Evolutionary conservation across 1,140 invertebrate genomes (phyloP).

Genomic region (Solen grandis): DNA sequence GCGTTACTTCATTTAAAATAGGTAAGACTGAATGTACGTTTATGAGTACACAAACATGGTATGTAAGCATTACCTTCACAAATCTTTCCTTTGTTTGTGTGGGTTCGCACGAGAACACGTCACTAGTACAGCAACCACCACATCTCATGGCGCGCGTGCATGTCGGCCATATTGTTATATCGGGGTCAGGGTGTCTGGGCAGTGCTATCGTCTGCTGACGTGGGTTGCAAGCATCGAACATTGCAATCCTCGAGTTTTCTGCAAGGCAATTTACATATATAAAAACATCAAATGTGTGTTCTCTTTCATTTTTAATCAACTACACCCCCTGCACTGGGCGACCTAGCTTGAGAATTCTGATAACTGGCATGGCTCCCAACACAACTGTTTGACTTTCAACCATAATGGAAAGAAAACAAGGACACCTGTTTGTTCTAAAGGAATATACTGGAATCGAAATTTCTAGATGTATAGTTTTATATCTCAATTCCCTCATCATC

Average conservation of each 20-base stretch:
- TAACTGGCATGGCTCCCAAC: too few relatives aligned
- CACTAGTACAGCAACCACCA: conserved; percentile 50
- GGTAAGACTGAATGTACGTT: too few relatives aligned
- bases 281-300: neutral
- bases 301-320: neutral
- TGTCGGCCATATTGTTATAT: conserved; percentile 41
- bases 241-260: conserved; percentile 23
- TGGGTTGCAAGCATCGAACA: conserved; percentile 50
- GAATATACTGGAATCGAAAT: too few relatives aligned
- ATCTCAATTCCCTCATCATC: too few relatives aligned
- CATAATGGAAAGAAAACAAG: neutral
- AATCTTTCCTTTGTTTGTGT: conserved; percentile 28
- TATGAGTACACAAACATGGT: too few relatives aligned
- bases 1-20: too few relatives aligned
- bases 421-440: too few relatives aligned
- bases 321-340: neutral
- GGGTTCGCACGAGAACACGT: conserved; percentile 51
- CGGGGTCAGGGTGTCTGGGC: conserved; percentile 41
- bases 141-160: conserved; percentile 50
- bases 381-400: neutral
- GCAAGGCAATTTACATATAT: neutral
- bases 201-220: conserved; percentile 35
- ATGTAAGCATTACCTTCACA: conserved; percentile 46
- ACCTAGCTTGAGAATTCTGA: neutral
- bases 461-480: too few relatives aligned